Base-by-base conservation (phyloP, 2,888 invertebrate genomes). In the Muschampia plurimacula region DNA sequence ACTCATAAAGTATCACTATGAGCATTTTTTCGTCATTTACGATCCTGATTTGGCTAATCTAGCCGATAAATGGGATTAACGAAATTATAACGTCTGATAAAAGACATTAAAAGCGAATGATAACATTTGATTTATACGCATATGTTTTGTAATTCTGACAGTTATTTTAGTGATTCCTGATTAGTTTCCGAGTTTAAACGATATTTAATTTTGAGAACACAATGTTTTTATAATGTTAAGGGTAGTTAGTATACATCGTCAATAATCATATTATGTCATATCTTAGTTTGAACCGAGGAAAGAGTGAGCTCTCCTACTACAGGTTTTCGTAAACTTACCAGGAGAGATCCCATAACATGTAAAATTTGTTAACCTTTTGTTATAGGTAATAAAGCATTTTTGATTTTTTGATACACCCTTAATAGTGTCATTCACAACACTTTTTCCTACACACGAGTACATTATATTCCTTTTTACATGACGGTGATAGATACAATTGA, bases 61-160 rank as follows among this genome's bases (percentile, higher is more conserved):
- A 57, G 60, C 73, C 78, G 90, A 91, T 90, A 91, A 91, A 80
- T 73, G 64, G 88, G 83, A 88, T 91, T 90, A 88, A 84, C 80
- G 84, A 84, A 59, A 83, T 85, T 88, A 88, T 88, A 87, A 86
- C 84, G 75, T 79, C 83, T 82, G 93, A 92, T 92, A 91, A 89
- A 83, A 75, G 76, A 85, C 74, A 90, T 92, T 89, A 89, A 84
- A 85, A 80, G 72, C 69, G 88, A 93, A 89, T 92, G 91, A 93
- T 94, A 92, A 91, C 86, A 91, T 91, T 92, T 93, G 94, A 93
- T 93, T 94, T 93, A 93, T 90, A 88, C 82, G 82, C 85, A 82
- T 79, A 79, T 82, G 80, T 72, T 65, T 72, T 72, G 67, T 66
- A 67, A 62, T 62, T 67, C 41, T 65, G 67, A 44, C 57, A 60